phyloP scores from a whole-genome alignment of 1,140 invertebrate genomes.

The Heliconius eleuchia region DNA sequence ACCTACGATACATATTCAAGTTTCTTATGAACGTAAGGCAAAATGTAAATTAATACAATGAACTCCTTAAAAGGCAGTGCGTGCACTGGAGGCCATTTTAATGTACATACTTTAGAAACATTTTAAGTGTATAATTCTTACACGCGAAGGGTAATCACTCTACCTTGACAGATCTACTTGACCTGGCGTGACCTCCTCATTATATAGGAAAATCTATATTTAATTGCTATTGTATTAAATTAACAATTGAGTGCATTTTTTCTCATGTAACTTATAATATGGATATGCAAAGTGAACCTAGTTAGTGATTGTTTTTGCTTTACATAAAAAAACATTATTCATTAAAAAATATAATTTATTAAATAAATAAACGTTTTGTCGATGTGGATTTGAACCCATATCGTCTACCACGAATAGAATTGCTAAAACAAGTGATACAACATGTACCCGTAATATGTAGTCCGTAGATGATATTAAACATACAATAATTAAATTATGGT shows the following conservation, averaged over 20 bases:
- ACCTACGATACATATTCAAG: neutral
- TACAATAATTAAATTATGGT: constrained; percentile 1
- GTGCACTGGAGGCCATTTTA: constrained; percentile 6
- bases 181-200: constrained; percentile 40
- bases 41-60: constrained; percentile 9
- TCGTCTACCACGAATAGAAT: neutral
- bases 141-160: constrained; percentile 34
- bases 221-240: constrained; percentile 1
- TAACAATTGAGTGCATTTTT: neutral
- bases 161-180: constrained; percentile 44
- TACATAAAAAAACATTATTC: neutral
- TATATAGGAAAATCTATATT: constrained; percentile 17
- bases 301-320: neutral
- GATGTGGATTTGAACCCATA: neutral
- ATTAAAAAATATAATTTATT: too few species aligned
- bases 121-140: constrained; percentile 16
- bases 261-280: neutral
- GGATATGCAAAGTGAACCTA: neutral
- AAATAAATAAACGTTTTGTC: neutral
- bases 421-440: neutral
- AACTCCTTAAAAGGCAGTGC: constrained; percentile 7
- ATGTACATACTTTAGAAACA: constrained; percentile 5
- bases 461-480: neutral
- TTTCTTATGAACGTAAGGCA: neutral
- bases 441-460: neutral